These are phyloP conservation scores for Panurus biarmicus DNA, from an alignment of 2,113 vertebrate species.

Conservation along the genomic window DNA sequence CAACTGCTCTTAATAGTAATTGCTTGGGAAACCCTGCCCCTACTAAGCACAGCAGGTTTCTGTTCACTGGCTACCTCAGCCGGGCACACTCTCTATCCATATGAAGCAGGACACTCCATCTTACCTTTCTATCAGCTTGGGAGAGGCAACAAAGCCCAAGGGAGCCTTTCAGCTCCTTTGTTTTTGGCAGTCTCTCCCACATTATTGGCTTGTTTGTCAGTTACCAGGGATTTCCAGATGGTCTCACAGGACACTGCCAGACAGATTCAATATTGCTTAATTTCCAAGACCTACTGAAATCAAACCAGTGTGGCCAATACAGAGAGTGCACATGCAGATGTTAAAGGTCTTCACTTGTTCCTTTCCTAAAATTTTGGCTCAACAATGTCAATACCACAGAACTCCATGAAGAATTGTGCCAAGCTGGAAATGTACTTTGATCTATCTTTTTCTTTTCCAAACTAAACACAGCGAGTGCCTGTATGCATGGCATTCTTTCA, in stretches of 20 bases:
- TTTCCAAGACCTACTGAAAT: neutral
- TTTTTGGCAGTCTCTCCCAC: neutral
- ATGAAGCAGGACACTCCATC: neutral
- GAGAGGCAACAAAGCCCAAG: neutral
- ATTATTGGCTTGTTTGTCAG: neutral
- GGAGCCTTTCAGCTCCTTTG: neutral
- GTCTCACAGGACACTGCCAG: neutral
- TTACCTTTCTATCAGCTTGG: neutral
- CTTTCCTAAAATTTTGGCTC: neutral
- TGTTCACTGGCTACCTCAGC: neutral
- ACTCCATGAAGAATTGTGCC: neutral
- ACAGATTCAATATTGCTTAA: neutral
- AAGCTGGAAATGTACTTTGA: neutral
- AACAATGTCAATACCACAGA: neutral
- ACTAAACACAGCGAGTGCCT: neutral
- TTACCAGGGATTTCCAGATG: neutral
- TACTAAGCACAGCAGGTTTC: neutral
- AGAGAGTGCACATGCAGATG: rapidly evolving
- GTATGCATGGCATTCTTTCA: neutral
- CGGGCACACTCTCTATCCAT: neutral
- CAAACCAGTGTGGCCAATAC: neutral
- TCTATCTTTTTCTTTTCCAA: neutral
- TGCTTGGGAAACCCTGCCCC: rapidly evolving
- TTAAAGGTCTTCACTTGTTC: neutral
- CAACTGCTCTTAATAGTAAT: rapidly evolving